A percentile compares a stretch with the other conserved stretches of the same genome.
phyloP scores from a whole-genome alignment of 1,140 invertebrate genomes.

The Sweltsa coloradensis region DNA sequence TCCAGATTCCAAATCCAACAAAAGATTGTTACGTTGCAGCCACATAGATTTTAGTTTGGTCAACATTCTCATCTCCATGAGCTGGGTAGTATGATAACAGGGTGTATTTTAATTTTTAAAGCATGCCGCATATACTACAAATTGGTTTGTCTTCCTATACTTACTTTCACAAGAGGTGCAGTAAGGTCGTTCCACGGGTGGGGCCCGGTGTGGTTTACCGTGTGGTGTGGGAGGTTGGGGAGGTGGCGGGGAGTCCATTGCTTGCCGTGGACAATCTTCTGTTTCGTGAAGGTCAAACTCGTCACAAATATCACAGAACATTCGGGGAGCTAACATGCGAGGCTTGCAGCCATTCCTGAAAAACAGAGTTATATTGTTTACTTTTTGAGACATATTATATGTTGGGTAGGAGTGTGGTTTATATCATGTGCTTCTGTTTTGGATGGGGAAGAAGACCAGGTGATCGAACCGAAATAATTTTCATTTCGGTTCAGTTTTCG shows the following conservation, averaged over 20 bases:
- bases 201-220: constrained; percentile 30
- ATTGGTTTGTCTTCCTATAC: constrained; percentile 11
- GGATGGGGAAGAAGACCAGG: too few species aligned
- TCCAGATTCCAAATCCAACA: too few species aligned
- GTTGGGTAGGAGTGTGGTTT: too few species aligned
- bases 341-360: constrained; percentile 31
- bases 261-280: constrained; percentile 87
- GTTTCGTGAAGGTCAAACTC: constrained; percentile 93
- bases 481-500: too few species aligned
- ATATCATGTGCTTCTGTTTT: too few species aligned
- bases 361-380: too few species aligned
- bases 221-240: constrained; percentile 28
- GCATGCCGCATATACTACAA: constrained; percentile 5
- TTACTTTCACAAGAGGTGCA: constrained; percentile 88
- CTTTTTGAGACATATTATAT: too few species aligned
- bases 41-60: too few species aligned
- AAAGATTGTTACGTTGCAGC: too few species aligned
- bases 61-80: too few species aligned
- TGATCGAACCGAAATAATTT: too few species aligned
- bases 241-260: constrained; percentile 39
- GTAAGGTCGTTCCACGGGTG: constrained; percentile 56
- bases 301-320: constrained; percentile 97
- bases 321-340: constrained; percentile 49
- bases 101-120: constrained; percentile 24
- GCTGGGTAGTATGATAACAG: too few species aligned